These are phyloP conservation scores for Papilio machaon DNA, from an alignment of 1,140 invertebrate genomes.

Conservation along the genomic window DNA sequence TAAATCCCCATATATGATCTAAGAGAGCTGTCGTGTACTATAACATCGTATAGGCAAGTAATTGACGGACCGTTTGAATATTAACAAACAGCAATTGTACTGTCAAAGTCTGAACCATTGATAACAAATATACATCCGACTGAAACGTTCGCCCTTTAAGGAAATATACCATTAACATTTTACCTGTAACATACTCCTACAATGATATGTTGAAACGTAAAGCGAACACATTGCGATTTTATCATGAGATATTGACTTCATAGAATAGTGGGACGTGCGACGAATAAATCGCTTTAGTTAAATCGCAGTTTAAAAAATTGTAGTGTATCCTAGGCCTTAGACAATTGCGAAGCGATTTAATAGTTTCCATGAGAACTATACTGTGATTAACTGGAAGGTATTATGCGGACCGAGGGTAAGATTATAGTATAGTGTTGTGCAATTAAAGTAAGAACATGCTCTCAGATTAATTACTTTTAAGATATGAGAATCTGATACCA, in stretches of 20 bases:
- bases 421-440: constrained; percentile 38
- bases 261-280: neutral
- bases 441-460: constrained; percentile 42
- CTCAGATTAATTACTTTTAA: constrained; percentile 22
- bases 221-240: neutral
- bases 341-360: constrained; percentile 62
- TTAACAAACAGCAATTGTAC: constrained; percentile 56
- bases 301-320: neutral
- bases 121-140: constrained; percentile 17
- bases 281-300: neutral
- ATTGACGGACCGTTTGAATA: constrained; percentile 58
- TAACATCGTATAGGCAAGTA: constrained; percentile 43
- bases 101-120: constrained; percentile 47
- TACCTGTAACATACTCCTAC: constrained; percentile 58
- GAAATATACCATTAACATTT: constrained; percentile 66
- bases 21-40: constrained; percentile 30
- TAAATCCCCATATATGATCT: constrained; percentile 33
- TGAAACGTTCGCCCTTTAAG: constrained; percentile 47
- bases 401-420: constrained; percentile 7
- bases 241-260: neutral
- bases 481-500: constrained; percentile 10
- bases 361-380: constrained; percentile 46
- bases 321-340: neutral
- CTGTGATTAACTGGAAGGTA: constrained; percentile 46
- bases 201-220: constrained; percentile 56